Base-by-base conservation (phyloP, 2,113 vertebrate genomes). In the Synodontis membranacea region DNA sequence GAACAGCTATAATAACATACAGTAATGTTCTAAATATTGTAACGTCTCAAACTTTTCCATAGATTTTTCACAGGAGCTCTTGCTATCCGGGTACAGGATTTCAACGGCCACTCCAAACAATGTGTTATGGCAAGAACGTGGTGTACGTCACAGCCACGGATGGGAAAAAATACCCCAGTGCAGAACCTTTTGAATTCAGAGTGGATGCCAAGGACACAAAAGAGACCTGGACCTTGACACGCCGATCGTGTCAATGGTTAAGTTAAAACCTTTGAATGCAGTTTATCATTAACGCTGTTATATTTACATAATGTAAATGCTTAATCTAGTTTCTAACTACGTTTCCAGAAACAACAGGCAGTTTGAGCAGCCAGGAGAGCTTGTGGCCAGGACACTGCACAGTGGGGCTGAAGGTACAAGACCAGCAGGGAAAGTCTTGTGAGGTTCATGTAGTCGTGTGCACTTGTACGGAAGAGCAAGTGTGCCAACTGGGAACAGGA, bases 71-170 rank as follows among this genome's bases (percentile, higher is more conserved):
- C 94, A 0, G 94, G 94, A 15, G 95, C 95, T 56, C 91, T 96
- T 19, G 94, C 93, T 74, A 94, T 96, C 75, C 93, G 94, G 90
- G 94, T 96, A 66, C 60, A 94, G 83, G 94, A 95, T 91, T 89
- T 75, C 8, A 96, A 95, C 25, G 94, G 95, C 89, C 81, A 99
- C 87, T 99, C n/a, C 94, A 90, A 39, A 96, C 44, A 0, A 39
- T 97, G 85, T 99, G 98, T 87, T 87, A 92, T 0, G 84, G 93
- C 5, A 72, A 90, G 0, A 89, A 88, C 0, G 93, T 90, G 12
- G 83, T 99, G 88, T 93, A 95, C 3, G 91, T 95, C 88, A 97
- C 96, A 0, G 97, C 96, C 0, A 3, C 3, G 11, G 98, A 99
- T 81, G 12, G 74, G 68, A 98, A 99, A 17, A 68, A 90, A 0